Base-by-base conservation (phyloP, 2,888 invertebrate species). In the Tiliacea aurago region DNA sequence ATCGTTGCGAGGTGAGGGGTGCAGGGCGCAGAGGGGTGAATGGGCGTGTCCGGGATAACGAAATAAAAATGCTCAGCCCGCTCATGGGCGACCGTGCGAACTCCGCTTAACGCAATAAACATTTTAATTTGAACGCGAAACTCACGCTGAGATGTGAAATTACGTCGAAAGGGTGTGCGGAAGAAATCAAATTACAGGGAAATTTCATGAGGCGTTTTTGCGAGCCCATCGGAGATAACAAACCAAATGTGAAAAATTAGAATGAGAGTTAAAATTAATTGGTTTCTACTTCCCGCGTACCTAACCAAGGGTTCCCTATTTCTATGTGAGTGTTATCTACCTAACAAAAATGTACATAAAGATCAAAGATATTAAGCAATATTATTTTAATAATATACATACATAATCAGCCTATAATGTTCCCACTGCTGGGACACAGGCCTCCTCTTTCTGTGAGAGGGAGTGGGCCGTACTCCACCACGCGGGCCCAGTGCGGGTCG, bases 51-150 rank as follows among this genome's bases (percentile, higher is more conserved):
- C 78, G 84, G 91, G 88, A 92, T 95, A 95, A 95, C 95, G 94
- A 95, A 95, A 95, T 95, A 95, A 95, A 94, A 95, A 95, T 93
- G 91, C 93, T 93, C 92, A 87, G 89, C 91, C 90, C 88, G 89
- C 90, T 90, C 89, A 89, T 91, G 90, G 89, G 90, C 92, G 90
- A 93, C 91, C 95, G 95, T 95, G 96, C 96, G 95, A 95, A 96
- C 93, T 93, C 89, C 90, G 93, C 93, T 92, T 95, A 95, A 96
- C 91, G 95, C 93, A 96, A 96, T 96, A 96, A 96, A 96, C 96
- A 95, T 95, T 96, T 96, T 96, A 96, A 96, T 96, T 96, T 95
- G 94, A 91, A 94, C 95, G 93, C 95, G 93, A 96, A 95, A 93
- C 94, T 95, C 96, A 95, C 91, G 96, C 96, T 95, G 96, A 93